phyloP scores from a whole-genome alignment of 2,888 invertebrate species.

The Rugalucina vietnamica region DNA sequence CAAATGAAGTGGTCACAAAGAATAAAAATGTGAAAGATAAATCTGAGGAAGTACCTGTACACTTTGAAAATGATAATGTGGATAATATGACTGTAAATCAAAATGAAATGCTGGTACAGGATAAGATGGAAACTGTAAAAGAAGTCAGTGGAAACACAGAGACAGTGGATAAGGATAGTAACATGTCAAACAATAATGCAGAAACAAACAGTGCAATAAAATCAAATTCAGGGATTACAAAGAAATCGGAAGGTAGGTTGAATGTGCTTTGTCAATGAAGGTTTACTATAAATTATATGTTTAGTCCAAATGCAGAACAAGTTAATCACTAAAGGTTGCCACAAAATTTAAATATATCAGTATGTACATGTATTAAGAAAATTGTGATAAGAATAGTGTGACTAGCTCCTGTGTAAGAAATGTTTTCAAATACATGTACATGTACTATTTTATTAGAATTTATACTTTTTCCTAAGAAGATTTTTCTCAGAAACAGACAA shows the following conservation, averaged over 20 bases:
- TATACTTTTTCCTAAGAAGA: no score
- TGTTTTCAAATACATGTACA: no score
- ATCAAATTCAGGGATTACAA: slow-evolving; percentile 7
- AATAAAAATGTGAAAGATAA: slow-evolving; percentile 1
- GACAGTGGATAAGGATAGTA: background rate
- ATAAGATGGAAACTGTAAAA: background rate
- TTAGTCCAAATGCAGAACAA: no score
- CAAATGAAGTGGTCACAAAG: slow-evolving; percentile 6
- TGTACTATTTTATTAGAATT: no score
- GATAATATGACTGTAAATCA: background rate
- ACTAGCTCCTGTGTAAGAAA: no score
- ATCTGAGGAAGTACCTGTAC: background rate
- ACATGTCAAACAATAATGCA: background rate
- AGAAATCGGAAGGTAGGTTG: background rate
- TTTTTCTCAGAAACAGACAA: no score
- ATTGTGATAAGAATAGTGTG: no score
- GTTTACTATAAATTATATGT: no score
- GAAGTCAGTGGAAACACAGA: background rate
- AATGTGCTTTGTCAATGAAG: no score
- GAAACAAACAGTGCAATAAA: background rate
- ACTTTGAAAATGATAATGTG: background rate
- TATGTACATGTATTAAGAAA: no score
- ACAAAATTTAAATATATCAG: no score
- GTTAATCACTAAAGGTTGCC: no score
- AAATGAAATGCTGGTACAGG: background rate